Percentiles rank a stretch among this genome's conserved stretches.
These are phyloP conservation scores for Drosophila ezoana DNA, from an alignment of 2,888 invertebrate species.

Conservation along the genomic window DNA sequence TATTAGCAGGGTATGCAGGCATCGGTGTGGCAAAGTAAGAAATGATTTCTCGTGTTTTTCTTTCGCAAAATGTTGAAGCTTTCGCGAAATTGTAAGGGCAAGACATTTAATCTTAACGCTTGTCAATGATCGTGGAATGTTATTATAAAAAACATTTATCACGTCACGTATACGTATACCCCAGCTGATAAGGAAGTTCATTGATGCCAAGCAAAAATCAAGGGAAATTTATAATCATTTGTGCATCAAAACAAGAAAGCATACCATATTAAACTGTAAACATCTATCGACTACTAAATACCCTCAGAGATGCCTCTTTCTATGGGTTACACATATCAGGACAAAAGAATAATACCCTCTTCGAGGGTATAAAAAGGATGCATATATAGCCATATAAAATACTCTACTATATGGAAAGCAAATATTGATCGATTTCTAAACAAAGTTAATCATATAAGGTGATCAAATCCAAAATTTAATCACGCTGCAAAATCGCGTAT, in stretches of 20 bases:
- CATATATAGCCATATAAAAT: too few relatives aligned
- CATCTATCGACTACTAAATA: too few relatives aligned
- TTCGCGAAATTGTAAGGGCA: constrained; percentile 31
- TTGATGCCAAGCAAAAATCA: constrained; percentile 25
- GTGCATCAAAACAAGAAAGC: neutral
- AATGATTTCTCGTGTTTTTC: neutral
- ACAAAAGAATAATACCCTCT: too few relatives aligned
- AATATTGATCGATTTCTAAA: too few relatives aligned
- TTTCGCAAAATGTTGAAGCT: constrained; percentile 38
- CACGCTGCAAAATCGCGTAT: too few relatives aligned
- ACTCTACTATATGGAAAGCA: too few relatives aligned
- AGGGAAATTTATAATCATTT: neutral
- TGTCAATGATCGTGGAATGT: constrained; percentile 17
- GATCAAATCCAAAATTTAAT: too few relatives aligned
- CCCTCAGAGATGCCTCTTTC: too few relatives aligned
- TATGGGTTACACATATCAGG: too few relatives aligned
- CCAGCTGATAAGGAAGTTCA: constrained; percentile 48
- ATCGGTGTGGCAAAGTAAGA: neutral
- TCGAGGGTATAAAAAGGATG: too few relatives aligned
- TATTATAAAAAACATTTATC: constrained; percentile 8
- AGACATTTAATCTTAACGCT: constrained; percentile 21
- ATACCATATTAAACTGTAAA: neutral
- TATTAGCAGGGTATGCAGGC: neutral
- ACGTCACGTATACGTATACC: constrained; percentile 18
- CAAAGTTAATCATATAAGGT: too few relatives aligned